These are phyloP conservation scores for Typhlichthys subterraneus DNA, from an alignment of 2,797 vertebrate genomes.

Conservation along the genomic window DNA sequence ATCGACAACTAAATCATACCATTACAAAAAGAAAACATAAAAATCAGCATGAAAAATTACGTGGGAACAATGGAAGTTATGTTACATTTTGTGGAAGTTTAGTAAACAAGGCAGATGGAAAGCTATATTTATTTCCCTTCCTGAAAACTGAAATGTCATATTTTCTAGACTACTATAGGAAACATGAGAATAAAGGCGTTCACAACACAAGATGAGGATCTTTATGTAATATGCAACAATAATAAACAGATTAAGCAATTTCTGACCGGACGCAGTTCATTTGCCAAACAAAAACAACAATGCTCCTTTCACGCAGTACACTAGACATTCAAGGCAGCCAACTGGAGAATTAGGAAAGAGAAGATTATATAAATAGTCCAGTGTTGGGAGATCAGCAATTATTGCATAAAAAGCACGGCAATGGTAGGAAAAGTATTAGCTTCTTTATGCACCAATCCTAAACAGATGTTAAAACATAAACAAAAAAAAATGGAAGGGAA, in stretches of 20 bases:
- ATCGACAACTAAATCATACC: too few relatives aligned
- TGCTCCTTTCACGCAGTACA: too few relatives aligned
- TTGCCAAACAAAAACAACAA: background rate
- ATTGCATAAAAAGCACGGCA: background rate
- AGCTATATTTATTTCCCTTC: too few relatives aligned
- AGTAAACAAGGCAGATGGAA: too few relatives aligned
- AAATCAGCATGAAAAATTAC: too few relatives aligned
- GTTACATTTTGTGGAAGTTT: too few relatives aligned
- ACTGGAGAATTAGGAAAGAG: background rate
- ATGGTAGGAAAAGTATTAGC: too few relatives aligned
- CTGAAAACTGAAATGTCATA: too few relatives aligned
- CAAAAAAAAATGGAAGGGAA: background rate
- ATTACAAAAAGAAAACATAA: too few relatives aligned
- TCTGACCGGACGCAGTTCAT: background rate
- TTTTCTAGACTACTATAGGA: too few relatives aligned
- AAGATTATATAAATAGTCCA: background rate
- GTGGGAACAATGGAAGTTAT: too few relatives aligned
- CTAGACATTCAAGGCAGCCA: background rate
- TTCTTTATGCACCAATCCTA: background rate
- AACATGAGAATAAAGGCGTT: too few relatives aligned
- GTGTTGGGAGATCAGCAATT: background rate
- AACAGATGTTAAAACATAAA: conserved; percentile 42
- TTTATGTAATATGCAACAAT: background rate
- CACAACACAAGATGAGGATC: background rate
- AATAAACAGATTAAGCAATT: background rate